Conservation (phyloP, 2,113 vertebrate genomes). For the Motacilla tschutschensis region DNA sequence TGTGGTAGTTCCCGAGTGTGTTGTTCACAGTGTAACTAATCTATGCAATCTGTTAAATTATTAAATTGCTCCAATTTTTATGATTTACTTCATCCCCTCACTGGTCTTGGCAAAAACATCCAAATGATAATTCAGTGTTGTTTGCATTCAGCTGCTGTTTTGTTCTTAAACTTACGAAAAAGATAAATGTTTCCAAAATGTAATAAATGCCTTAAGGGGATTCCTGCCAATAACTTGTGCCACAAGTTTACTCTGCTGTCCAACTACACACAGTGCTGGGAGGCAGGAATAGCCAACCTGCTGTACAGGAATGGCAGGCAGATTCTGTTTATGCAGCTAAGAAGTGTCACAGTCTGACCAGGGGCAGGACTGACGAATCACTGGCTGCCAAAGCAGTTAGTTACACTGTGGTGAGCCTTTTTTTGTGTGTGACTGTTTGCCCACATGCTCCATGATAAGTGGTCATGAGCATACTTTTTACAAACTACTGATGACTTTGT, state of each 20-base stretch:
- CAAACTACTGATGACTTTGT: background rate
- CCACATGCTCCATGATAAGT: background rate
- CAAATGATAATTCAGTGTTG: background rate
- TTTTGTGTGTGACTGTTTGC: background rate
- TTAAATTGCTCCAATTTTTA: background rate
- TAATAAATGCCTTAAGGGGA: background rate
- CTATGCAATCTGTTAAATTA: background rate
- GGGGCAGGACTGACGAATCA: background rate
- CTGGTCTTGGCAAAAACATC: background rate
- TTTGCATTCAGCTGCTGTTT: background rate
- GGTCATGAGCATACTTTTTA: background rate
- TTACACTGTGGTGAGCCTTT: background rate
- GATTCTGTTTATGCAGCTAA: background rate
- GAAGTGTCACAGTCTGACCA: background rate
- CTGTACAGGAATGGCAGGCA: conserved; percentile 39
- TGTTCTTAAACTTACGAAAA: background rate
- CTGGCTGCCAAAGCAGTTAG: background rate
- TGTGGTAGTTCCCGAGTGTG: background rate
- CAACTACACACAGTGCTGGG: background rate
- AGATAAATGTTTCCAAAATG: background rate
- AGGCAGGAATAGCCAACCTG: conserved; percentile 50
- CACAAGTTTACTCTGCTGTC: conserved; percentile 12
- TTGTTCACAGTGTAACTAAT: background rate
- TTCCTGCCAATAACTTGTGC: background rate
- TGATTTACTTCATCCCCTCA: background rate